A percentile compares a stretch with the other conserved stretches of the same genome.
phyloP scores from a whole-genome alignment of 2,888 invertebrate species.

The Spodoptera littoralis region DNA sequence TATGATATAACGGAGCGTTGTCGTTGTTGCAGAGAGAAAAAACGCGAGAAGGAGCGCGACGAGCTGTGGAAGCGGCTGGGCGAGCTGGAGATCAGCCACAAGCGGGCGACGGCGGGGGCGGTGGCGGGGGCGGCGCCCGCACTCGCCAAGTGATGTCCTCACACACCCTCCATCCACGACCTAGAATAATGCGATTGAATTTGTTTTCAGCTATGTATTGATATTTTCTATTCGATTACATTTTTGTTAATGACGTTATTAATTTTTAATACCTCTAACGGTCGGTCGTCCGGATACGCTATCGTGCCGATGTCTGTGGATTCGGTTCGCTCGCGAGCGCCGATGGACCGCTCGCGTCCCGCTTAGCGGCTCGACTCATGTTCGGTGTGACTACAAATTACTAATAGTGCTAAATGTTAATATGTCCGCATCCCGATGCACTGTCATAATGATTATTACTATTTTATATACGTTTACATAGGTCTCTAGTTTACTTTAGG shows the following conservation, averaged over 20 bases:
- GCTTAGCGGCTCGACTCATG: slow-evolving; percentile 53
- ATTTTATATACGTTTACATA: slow-evolving; percentile 83
- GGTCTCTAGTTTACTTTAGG: slow-evolving; percentile 85
- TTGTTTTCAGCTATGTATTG: slow-evolving; percentile 85
- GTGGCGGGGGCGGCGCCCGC: slow-evolving; percentile 62
- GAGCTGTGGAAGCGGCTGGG: slow-evolving; percentile 99
- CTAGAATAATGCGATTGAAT: slow-evolving; percentile 81
- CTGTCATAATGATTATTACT: slow-evolving; percentile 73
- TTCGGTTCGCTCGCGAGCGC: slow-evolving; percentile 67
- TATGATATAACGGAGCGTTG: slow-evolving; percentile 13
- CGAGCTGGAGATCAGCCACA: slow-evolving; percentile 94
- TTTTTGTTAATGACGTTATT: slow-evolving; percentile 86
- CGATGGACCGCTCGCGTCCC: slow-evolving; percentile 48
- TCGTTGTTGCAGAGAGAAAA: slow-evolving; percentile 92
- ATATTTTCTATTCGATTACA: slow-evolving; percentile 87
- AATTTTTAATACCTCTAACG: slow-evolving; percentile 83
- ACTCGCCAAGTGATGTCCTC: slow-evolving; percentile 88
- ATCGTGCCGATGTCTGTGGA: slow-evolving; percentile 58
- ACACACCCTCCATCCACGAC: slow-evolving; percentile 63
- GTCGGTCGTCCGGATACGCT: slow-evolving; percentile 70
- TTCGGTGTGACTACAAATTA: slow-evolving; percentile 63
- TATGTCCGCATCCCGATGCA: slow-evolving; percentile 75
- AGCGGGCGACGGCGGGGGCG: slow-evolving; percentile 83
- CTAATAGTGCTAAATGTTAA: slow-evolving; percentile 66
- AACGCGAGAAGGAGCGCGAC: slow-evolving; percentile 97